These are phyloP conservation scores for Xiphorhynchus erythropygius DNA, from an alignment of 2,797 vertebrate species.

Conservation along the genomic window DNA sequence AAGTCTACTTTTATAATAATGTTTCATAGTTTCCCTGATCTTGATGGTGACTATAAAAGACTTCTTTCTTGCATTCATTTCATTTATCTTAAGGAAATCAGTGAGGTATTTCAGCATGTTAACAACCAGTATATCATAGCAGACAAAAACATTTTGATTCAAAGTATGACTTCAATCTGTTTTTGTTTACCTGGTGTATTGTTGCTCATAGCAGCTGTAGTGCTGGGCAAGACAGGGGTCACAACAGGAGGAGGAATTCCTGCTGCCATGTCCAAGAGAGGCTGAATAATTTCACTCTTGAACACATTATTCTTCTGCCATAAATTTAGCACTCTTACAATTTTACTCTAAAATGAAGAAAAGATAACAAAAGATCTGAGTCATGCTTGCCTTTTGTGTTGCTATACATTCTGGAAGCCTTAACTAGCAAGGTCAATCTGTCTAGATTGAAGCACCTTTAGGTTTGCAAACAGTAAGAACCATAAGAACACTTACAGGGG, in stretches of 20 bases:
- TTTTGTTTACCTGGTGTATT: slow-evolving; percentile 90
- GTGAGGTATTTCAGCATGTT: not conserved
- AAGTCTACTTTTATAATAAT: not conserved
- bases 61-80: not conserved
- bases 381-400: not conserved
- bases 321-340: slow-evolving; percentile 96
- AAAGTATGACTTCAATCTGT: not conserved
- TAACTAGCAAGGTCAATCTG: not conserved
- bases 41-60: not conserved
- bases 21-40: not conserved
- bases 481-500: not conserved
- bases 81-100: not conserved
- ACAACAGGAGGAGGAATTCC: slow-evolving; percentile 92
- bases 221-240: slow-evolving; percentile 89
- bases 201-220: slow-evolving; percentile 88
- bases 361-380: not conserved
- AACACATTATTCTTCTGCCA: slow-evolving; percentile 99
- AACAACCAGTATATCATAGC: not conserved
- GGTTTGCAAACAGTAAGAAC: not conserved
- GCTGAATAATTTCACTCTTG: slow-evolving; percentile 99
- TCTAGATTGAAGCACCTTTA: not conserved
- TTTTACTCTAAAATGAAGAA: slow-evolving; percentile 90
- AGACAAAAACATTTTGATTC: not conserved
- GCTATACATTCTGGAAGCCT: not conserved
- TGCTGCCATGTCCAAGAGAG: slow-evolving; percentile 96